Base-by-base conservation (phyloP, 1,140 invertebrate species). In the Trichonephila clavipes region DNA sequence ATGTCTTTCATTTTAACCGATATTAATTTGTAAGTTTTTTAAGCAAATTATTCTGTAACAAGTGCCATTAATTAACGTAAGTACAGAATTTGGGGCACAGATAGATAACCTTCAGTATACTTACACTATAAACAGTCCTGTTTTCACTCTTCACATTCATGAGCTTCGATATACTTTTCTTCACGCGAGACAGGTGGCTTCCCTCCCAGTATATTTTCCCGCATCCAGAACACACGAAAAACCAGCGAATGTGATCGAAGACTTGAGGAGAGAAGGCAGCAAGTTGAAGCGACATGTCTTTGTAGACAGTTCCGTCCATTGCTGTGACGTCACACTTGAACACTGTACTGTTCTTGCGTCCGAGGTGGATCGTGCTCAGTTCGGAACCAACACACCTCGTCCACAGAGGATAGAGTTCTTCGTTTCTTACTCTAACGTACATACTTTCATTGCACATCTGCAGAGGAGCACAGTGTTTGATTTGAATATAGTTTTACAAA, bases 201-300 rank as follows among this genome's bases (percentile, higher is more conserved):
- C 96, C 96, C 94, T 96, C 95, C 96, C 96, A 96, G 95, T 95
- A 96, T 21, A 96, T 95, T 89, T 96, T 96, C 16, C 96, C 96
- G 95, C 96, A 96, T 12, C n/a, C 86, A 0, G 85, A 72, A 88
- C 96, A 96, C 12, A 95, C 88, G 88, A 95, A 95, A 93, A 96
- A 96, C 24, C 72, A 24, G 2, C 95, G 91, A 16, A 96, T 94
- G 69, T 94, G 94, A 10, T 94, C 62, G 87, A 96, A 95, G 59
- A 95, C 94, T 40, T 88, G 61, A 51, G 64, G 87, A 64, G 95
- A 95, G 44, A 88, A 88, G 2, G 86, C 28, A 0, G 86, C 59
- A 5, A 95, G 94, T 88, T 95, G 95, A 19, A 96, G 28, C 40
- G 77, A 21, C 1, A 28, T 34, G 2, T 34, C 44, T 21, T 58